phyloP scores from a whole-genome alignment of 2,113 vertebrate species.

The Copsychus sechellarum region DNA sequence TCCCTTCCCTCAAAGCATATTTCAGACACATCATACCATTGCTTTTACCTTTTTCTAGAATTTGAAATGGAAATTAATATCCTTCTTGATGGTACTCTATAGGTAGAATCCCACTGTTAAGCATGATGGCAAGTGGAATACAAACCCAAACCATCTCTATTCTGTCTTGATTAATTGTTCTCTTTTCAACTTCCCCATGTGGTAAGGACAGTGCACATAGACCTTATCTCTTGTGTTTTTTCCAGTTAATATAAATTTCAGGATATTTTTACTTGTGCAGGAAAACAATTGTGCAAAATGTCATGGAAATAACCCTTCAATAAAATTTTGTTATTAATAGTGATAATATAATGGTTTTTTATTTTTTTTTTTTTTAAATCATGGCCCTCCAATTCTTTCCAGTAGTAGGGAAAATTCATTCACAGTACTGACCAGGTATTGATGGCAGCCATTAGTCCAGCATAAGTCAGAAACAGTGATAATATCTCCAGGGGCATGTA shows the following conservation, averaged over 20 bases:
- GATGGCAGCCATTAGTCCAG: neutral
- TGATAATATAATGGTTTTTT: neutral
- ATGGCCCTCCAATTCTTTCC: neutral
- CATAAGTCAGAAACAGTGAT: neutral
- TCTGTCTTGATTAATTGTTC: neutral
- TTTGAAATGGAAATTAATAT: neutral
- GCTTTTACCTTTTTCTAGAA: neutral
- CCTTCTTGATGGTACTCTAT: neutral
- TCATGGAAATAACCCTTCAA: neutral
- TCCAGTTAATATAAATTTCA: neutral
- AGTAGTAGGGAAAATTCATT: neutral
- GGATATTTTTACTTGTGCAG: neutral
- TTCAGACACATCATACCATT: neutral
- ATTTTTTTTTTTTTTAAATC: neutral
- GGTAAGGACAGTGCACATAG: neutral
- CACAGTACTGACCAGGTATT: neutral
- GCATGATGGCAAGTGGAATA: rapidly evolving
- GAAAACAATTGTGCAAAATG: neutral
- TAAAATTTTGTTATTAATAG: neutral
- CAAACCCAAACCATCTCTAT: neutral
- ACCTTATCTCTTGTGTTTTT: rapidly evolving
- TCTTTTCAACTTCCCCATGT: neutral
- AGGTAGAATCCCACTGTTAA: neutral
- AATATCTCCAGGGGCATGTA: neutral
- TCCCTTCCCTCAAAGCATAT: neutral